A percentile compares a stretch with the other conserved stretches of the same genome.
Conservation (phyloP, 1,140 invertebrate genomes). For the Samia ricini region DNA sequence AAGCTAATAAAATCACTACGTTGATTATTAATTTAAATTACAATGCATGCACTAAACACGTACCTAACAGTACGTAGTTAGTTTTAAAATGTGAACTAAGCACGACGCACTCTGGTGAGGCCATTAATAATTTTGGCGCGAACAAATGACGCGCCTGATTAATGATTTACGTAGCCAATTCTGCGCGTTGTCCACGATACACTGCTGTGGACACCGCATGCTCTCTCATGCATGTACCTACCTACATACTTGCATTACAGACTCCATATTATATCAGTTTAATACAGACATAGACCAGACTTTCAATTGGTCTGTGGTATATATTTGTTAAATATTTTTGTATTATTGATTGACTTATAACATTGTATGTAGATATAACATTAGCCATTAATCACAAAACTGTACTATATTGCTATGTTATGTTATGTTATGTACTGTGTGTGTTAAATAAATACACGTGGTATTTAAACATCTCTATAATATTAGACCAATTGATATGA, state of each 20-base stretch:
- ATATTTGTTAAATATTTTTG: background rate
- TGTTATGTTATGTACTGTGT: too few species aligned
- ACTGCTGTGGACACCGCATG: constrained; percentile 16
- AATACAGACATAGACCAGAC: background rate
- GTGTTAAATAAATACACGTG: too few species aligned
- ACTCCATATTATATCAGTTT: background rate
- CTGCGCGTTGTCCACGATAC: constrained; percentile 40
- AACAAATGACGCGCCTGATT: constrained; percentile 72
- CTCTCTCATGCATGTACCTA: background rate
- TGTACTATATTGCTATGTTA: too few species aligned
- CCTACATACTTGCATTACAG: constrained; percentile 2
- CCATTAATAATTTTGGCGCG: constrained; percentile 70
- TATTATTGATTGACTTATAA: too few species aligned
- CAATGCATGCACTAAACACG: background rate
- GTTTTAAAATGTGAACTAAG: constrained; percentile 50
- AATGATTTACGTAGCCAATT: constrained; percentile 70
- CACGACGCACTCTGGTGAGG: constrained; percentile 21
- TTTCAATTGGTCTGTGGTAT: background rate
- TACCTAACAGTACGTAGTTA: constrained; percentile 38
- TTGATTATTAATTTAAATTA: constrained; percentile 18
- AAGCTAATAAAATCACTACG: background rate
- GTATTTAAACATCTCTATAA: too few species aligned
- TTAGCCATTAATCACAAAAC: too few species aligned
- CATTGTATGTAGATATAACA: too few species aligned
- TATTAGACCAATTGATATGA: too few species aligned